phyloP scores from a whole-genome alignment of 2,797 vertebrate genomes.

The Dicrostonyx torquatus region DNA sequence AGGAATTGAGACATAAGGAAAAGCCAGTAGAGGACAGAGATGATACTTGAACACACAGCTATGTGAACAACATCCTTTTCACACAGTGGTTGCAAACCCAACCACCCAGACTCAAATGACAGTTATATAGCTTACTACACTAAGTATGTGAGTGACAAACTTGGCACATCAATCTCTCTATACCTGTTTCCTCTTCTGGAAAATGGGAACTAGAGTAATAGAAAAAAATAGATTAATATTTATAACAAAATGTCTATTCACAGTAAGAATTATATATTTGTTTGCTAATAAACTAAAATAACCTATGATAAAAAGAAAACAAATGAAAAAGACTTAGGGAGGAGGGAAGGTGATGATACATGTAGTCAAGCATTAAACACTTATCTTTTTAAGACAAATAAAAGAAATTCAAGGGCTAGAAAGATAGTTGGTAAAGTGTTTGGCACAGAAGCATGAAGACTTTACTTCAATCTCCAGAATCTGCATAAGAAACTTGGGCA shows the following conservation, averaged over 20 bases:
- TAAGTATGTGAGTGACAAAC: not conserved
- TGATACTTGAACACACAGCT: not conserved
- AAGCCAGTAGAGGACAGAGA: not conserved
- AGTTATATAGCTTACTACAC: not conserved
- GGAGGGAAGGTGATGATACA: not conserved
- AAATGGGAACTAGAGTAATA: not conserved
- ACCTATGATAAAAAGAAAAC: not conserved
- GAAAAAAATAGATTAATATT: conserved; percentile 5
- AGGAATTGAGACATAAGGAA: not conserved
- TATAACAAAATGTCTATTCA: not conserved
- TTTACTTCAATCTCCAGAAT: not conserved
- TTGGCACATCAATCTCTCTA: not conserved
- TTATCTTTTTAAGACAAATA: not conserved
- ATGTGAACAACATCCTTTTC: not conserved
- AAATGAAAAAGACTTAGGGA: not conserved
- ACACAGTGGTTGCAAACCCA: no score
- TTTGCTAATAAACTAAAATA: conserved; percentile 30
- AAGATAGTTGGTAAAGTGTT: not conserved
- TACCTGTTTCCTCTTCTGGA: conserved; percentile 4
- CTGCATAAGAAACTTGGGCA: not conserved
- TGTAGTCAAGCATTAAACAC: not conserved
- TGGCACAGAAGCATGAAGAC: not conserved
- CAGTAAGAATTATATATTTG: not conserved
- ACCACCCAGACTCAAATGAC: not conserved
- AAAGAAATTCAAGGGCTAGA: not conserved